phyloP scores from a whole-genome alignment of 2,113 vertebrate genomes.

The Mustelus asterias region DNA sequence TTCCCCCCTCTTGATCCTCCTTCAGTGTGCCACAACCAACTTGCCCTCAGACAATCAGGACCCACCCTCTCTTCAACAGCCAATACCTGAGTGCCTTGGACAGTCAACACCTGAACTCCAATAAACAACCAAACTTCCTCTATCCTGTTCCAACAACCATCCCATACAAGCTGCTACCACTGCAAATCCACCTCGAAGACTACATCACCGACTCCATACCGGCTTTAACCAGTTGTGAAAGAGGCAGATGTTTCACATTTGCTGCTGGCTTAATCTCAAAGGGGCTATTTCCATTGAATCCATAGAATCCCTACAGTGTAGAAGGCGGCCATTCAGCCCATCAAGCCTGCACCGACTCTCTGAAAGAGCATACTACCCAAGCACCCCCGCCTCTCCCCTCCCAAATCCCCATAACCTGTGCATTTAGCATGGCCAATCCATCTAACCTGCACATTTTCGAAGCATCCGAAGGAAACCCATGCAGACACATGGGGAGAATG shows the following conservation, averaged over 20 bases:
- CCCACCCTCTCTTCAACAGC: no score
- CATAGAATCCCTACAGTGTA: no score
- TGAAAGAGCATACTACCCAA: no score
- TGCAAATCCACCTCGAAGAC: neutral
- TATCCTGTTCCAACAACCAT: neutral
- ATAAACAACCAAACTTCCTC: neutral
- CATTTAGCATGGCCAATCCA: no score
- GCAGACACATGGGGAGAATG: no score
- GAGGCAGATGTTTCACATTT: neutral
- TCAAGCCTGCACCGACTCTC: no score
- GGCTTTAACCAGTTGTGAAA: neutral
- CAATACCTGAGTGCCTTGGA: no score
- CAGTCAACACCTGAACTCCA: neutral
- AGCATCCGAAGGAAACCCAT: no score
- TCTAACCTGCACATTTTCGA: no score
- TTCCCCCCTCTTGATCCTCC: neutral
- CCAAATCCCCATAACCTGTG: no score
- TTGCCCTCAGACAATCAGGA: neutral
- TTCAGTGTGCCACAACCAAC: neutral
- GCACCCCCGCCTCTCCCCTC: no score
- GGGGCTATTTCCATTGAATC: neutral
- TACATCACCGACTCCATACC: neutral
- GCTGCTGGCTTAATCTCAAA: neutral
- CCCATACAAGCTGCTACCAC: neutral
- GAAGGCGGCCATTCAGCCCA: no score